Evolutionary conservation across 1,140 invertebrate genomes (phyloP).

Genomic region (Calephelis virginiensis): DNA sequence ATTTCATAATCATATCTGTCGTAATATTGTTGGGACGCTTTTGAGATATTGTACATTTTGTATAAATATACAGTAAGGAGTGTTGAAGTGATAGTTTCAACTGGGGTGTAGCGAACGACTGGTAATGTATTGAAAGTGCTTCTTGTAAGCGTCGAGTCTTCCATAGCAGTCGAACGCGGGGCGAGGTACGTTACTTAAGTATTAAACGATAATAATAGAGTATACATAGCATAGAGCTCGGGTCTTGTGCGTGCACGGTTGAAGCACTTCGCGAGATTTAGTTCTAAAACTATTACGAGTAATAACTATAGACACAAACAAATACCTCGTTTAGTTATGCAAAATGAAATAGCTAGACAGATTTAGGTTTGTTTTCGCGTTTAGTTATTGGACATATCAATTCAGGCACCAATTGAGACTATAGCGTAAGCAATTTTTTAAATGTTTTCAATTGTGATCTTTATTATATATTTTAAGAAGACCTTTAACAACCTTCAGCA

Average conservation of each 20-base stretch:
- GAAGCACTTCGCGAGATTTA: slow-evolving; percentile 51
- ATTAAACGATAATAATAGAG: slow-evolving; percentile 77
- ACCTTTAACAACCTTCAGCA: slow-evolving; percentile 22
- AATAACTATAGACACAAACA: slow-evolving; percentile 69
- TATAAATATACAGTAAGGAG: slow-evolving; percentile 71
- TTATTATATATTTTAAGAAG: slow-evolving; percentile 44
- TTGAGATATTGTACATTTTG: slow-evolving; percentile 75
- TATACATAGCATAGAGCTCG: slow-evolving; percentile 66
- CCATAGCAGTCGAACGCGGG: slow-evolving; percentile 71
- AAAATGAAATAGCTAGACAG: slow-evolving; percentile 64
- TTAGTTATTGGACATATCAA: slow-evolving; percentile 76
- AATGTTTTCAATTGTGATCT: slow-evolving; percentile 63
- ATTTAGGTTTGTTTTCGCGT: slow-evolving; percentile 68
- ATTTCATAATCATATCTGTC: slow-evolving; percentile 40
- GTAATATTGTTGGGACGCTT: slow-evolving; percentile 58
- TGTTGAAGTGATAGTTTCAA: slow-evolving; percentile 60
- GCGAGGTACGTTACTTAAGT: slow-evolving; percentile 69
- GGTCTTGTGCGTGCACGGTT: slow-evolving; percentile 44
- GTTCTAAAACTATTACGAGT: slow-evolving; percentile 35
- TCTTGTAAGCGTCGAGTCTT: slow-evolving; percentile 76
- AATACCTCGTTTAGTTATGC: slow-evolving; percentile 76
- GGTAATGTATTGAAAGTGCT: slow-evolving; percentile 70
- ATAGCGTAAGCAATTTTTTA: slow-evolving; percentile 65
- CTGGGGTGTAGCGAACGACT: slow-evolving; percentile 64
- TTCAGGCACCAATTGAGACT: slow-evolving; percentile 75